Percentiles rank a stretch among this genome's conserved stretches.
phyloP scores from a whole-genome alignment of 2,113 vertebrate species.

The Penelope pileata region DNA sequence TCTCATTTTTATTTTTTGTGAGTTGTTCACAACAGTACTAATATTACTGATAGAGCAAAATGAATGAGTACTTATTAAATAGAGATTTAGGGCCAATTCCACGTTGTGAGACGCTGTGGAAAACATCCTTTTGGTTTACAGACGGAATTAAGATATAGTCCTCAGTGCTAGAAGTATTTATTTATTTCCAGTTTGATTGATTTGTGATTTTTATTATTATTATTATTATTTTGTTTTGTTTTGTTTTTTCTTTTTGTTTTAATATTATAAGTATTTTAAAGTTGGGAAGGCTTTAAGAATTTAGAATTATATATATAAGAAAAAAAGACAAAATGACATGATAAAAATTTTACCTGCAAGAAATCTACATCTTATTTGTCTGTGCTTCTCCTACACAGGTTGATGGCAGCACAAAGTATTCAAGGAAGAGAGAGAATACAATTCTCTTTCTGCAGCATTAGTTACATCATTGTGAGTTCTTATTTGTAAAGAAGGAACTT shows the following conservation, averaged over 20 bases:
- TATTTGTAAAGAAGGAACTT: not conserved
- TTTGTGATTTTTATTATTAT: rapidly evolving
- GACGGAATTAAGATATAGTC: not conserved
- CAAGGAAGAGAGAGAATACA: not conserved
- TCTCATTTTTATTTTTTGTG: not conserved
- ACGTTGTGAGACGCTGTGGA: not conserved
- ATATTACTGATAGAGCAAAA: not conserved
- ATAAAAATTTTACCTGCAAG: not conserved
- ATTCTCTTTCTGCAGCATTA: not conserved
- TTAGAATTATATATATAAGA: not conserved
- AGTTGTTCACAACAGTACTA: not conserved
- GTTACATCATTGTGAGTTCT: not conserved
- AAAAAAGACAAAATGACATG: not conserved
- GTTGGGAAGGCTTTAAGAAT: not conserved
- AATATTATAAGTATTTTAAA: not conserved
- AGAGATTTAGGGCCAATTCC: not conserved
- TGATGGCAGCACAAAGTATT: not conserved
- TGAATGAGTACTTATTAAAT: not conserved
- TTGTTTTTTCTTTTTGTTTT: not conserved
- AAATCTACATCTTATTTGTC: not conserved
- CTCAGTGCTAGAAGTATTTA: not conserved
- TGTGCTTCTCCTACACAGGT: not conserved
- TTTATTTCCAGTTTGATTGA: not conserved
- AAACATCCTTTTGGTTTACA: not conserved
- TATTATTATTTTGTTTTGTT: not conserved